Evolutionary conservation across 2,797 vertebrate genomes (phyloP).

Genomic region (Dipus sagitta): DNA sequence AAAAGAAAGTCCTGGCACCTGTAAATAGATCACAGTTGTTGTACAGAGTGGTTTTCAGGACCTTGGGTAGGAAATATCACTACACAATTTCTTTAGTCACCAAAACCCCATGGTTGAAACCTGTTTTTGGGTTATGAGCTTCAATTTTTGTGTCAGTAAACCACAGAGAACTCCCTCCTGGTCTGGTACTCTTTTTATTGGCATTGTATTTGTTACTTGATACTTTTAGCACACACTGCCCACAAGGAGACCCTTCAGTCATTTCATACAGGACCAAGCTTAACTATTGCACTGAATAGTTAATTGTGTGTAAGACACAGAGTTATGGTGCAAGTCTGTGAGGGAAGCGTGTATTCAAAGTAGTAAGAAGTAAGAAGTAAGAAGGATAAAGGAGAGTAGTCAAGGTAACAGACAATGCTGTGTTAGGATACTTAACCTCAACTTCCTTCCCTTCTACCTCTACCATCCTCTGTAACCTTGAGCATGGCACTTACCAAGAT

Average conservation of each 20-base stretch:
- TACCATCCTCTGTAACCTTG: background rate
- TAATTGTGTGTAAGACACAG: conserved; percentile 2
- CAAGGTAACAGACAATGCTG: background rate
- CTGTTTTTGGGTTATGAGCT: conserved; percentile 45
- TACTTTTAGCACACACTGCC: conserved; percentile 48
- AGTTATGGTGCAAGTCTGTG: background rate
- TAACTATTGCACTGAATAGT: conserved; percentile 40
- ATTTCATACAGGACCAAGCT: conserved; percentile 10
- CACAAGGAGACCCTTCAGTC: background rate
- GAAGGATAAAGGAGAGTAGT: background rate
- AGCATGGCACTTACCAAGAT: background rate
- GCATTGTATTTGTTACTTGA: conserved; percentile 67
- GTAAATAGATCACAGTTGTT: conserved; percentile 74
- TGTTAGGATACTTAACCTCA: conserved; percentile 21
- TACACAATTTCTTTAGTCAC: conserved; percentile 58
- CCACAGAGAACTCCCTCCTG: conserved; percentile 49
- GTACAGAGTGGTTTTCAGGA: conserved; percentile 52
- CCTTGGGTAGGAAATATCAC: conserved; percentile 59
- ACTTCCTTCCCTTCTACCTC: background rate
- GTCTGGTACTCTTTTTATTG: conserved; percentile 42
- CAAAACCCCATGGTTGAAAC: conserved; percentile 38
- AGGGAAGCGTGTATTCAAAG: conserved; percentile 5
- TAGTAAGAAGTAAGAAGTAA: no score
- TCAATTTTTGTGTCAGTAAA: conserved; percentile 64
- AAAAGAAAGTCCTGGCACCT: conserved; percentile 48